Evolutionary conservation across 2,113 vertebrate species (phyloP).

Genomic region (Hystrix brachyura): DNA sequence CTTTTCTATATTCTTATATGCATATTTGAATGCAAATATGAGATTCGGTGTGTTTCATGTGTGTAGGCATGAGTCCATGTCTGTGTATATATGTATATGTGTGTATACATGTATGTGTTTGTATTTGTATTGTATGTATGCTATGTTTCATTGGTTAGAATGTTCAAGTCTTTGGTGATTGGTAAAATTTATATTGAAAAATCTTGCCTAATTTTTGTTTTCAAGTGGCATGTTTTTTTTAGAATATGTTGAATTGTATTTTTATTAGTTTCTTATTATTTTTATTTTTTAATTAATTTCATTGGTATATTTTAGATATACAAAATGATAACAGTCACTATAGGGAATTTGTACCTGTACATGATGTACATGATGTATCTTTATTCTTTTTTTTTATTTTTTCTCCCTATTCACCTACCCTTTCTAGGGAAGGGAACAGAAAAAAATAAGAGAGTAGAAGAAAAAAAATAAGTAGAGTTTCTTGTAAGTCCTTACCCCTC

Average conservation of each 20-base stretch:
- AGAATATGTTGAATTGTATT: not conserved
- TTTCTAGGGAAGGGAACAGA: no score
- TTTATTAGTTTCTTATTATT: no score
- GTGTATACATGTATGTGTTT: not conserved
- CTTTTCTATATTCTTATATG: no score
- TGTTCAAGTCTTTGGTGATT: not conserved
- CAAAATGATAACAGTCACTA: no score
- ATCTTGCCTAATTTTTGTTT: not conserved
- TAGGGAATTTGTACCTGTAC: no score
- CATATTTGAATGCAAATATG: not conserved
- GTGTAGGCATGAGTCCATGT: fast-evolving
- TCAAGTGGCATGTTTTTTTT: not conserved
- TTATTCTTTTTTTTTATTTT: no score
- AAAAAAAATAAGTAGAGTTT: not conserved
- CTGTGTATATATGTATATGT: not conserved
- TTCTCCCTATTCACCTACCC: no score
- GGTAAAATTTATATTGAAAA: not conserved
- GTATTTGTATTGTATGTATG: not conserved
- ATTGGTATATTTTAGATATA: no score
- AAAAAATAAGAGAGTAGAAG: no score
- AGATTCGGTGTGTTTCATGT: not conserved
- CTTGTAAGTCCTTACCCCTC: not conserved
- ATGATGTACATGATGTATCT: no score
- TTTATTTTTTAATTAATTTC: no score
- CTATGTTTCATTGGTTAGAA: not conserved